Percentiles rank a stretch among this genome's conserved stretches.
Conservation (phyloP, 2,113 vertebrate genomes). For the Carlito syrichta region DNA sequence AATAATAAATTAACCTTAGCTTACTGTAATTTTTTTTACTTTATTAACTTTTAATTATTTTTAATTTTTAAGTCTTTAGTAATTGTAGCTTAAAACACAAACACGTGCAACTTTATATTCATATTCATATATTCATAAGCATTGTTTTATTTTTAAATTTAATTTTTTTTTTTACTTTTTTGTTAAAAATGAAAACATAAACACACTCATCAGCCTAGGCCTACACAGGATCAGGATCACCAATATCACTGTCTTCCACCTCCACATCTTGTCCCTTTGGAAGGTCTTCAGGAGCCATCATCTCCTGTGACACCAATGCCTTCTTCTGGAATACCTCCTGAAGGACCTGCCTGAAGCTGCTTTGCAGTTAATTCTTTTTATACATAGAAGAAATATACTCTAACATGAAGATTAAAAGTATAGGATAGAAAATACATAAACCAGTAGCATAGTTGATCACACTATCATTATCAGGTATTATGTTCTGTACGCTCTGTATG, state of each 20-base stretch:
- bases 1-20: not conserved
- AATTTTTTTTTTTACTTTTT: not conserved
- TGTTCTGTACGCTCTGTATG: too few species aligned
- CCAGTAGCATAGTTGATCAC: not conserved
- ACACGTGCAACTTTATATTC: not conserved
- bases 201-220: not conserved
- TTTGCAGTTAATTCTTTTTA: not conserved
- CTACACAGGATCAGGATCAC: not conserved
- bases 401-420: not conserved
- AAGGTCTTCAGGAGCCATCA: not conserved
- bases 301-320: not conserved
- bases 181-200: not conserved
- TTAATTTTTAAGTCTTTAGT: not conserved
- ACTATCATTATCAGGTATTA: not conserved
- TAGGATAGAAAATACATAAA: not conserved
- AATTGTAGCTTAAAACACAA: not conserved
- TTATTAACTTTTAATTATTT: not conserved
- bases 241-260: not conserved
- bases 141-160: not conserved
- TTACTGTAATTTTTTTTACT: not conserved
- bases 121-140: not conserved
- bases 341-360: not conserved
- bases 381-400: not conserved
- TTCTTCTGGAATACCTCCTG: not conserved
- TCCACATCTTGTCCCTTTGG: not conserved